Base-by-base conservation (phyloP, 2,113 vertebrate genomes). In the Orientallactaga bullata region DNA sequence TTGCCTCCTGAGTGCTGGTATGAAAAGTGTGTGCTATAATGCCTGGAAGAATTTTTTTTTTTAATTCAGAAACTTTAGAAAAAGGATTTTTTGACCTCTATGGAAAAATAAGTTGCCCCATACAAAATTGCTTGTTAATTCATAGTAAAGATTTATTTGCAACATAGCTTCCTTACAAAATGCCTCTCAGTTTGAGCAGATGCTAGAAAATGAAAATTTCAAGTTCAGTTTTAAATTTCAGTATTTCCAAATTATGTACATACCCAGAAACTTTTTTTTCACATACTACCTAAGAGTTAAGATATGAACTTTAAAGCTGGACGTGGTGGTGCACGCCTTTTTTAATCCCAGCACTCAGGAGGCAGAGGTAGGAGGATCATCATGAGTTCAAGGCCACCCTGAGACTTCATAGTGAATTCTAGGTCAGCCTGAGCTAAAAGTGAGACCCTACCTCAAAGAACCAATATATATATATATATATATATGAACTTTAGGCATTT, bases 171-270 rank as follows among this genome's bases (percentile, higher is more conserved):
- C n/a, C 0, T 98, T 84, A 89, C 93, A 95, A 95, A 94, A 74
- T 97, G 86, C 55, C 94, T 98, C 90, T 85, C 87, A 94, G 73
- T 96, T 96, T 87, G 80, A 97, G 66, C 93, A 95, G 97, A 96
- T 97, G 94, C 74, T 97, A 93, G 95, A 93, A 98, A 96, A 97
- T 72, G 91, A 97, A 97, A 96, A 97, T 92, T 90, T 98, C 96
- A 89, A 32, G 24, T 97, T 98, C 93, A 96, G 68, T 89, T 85
- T 68, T 82, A 37, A 7, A 96, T 96, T 92, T 95, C 88, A 98
- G 95, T 90, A 97, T 68, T 96, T 97, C 92, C 94, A 98, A 97
- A 96, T 98, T 81, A 89, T 93, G 82, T 90, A 97, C 93, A 97
- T 94, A 63, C 87, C 68, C 97, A 97, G 96, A 97, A 97, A 97